Conservation (phyloP, 2,113 vertebrate genomes). For the Pyrgilauda ruficollis region DNA sequence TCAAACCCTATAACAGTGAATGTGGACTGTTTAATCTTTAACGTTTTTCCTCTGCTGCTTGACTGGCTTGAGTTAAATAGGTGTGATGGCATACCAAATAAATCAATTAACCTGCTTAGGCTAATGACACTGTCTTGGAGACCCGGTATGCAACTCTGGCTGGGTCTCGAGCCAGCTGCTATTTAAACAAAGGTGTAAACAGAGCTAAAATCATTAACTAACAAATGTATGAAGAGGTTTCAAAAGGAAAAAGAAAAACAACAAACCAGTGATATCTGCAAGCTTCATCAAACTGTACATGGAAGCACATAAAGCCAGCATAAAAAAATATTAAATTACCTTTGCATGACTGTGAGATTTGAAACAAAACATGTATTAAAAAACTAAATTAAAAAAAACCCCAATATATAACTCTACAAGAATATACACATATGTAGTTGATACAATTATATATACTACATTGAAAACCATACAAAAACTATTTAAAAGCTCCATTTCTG, state of each 20-base stretch:
- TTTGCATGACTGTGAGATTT: background rate
- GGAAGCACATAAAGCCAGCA: background rate
- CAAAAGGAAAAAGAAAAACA: background rate
- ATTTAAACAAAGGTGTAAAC: background rate
- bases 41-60: background rate
- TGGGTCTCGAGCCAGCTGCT: background rate
- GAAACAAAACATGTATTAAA: constrained; percentile 9
- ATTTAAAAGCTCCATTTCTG: background rate
- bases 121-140: background rate
- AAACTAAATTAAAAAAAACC: background rate
- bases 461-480: background rate
- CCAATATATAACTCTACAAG: background rate
- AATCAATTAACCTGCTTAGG: background rate
- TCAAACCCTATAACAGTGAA: background rate
- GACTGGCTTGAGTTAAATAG: background rate
- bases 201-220: background rate
- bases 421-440: background rate
- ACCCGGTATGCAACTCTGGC: background rate
- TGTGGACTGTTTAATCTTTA: background rate
- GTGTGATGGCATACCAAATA: background rate
- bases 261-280: background rate
- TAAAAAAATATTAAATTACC: background rate
- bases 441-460: background rate
- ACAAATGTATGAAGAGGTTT: background rate
- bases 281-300: background rate